Percentiles rank a stretch among this genome's conserved stretches.
Conservation (phyloP, 2,888 invertebrate species). For the Dryococelus australis region DNA sequence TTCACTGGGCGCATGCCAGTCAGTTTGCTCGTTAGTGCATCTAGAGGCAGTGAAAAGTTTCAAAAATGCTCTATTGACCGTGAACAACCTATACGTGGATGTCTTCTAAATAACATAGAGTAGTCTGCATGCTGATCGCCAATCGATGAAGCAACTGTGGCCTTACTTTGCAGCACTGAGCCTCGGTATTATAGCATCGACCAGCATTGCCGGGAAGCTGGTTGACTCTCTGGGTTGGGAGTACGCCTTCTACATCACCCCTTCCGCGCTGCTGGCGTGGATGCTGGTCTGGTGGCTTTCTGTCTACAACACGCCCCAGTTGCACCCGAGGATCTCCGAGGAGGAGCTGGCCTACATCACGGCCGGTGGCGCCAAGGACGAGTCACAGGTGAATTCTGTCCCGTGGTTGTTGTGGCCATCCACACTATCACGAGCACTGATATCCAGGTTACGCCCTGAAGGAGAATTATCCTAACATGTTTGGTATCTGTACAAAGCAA, state of each 20-base stretch:
- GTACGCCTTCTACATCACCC: conserved; percentile 8
- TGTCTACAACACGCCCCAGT: not conserved
- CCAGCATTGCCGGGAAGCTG: not conserved
- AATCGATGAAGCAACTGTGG: not conserved
- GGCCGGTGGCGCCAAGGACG: not conserved
- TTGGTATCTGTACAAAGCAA: too few relatives aligned
- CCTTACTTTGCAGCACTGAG: not conserved
- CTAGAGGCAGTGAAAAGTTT: too few relatives aligned
- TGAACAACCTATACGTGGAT: too few relatives aligned
- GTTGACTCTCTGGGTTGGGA: not conserved
- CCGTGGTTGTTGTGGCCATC: too few relatives aligned
- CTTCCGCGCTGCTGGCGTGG: not conserved
- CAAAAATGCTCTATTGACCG: too few relatives aligned
- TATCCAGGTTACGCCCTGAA: too few relatives aligned
- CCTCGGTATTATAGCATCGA: not conserved
- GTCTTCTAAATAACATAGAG: too few relatives aligned
- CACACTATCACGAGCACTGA: too few relatives aligned
- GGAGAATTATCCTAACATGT: too few relatives aligned
- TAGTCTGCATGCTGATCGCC: too few relatives aligned
- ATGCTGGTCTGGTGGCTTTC: not conserved
- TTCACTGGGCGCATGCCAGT: too few relatives aligned
- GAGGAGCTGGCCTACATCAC: not conserved
- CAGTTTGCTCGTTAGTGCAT: too few relatives aligned
- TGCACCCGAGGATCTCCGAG: not conserved
- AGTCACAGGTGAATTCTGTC: not conserved